phyloP scores from a whole-genome alignment of 2,113 vertebrate genomes.

The Myotis yumanensis region DNA sequence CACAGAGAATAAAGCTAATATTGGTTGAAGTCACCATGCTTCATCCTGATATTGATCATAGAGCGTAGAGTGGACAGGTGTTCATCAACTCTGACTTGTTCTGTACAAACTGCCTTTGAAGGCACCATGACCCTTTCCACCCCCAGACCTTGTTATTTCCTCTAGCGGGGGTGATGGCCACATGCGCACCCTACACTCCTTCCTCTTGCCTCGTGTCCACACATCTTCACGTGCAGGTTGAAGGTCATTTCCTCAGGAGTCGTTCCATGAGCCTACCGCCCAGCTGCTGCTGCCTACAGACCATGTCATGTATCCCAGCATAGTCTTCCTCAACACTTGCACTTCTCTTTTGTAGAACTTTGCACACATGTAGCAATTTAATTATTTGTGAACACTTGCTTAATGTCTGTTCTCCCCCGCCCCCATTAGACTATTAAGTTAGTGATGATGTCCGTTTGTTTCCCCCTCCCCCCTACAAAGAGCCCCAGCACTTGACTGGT shows the following conservation, averaged over 20 bases:
- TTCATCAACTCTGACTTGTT: neutral
- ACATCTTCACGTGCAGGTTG: fast-evolving
- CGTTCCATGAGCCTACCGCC: fast-evolving
- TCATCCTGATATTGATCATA: neutral
- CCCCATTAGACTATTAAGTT: neutral
- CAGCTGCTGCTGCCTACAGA: neutral
- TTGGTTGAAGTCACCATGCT: neutral
- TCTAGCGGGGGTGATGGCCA: fast-evolving
- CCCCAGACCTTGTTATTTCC: neutral
- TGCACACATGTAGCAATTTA: neutral
- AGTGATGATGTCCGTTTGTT: neutral
- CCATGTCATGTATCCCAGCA: fast-evolving
- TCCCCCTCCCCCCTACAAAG: no score
- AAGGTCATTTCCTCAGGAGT: neutral
- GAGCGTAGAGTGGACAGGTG: neutral
- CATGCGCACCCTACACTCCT: fast-evolving
- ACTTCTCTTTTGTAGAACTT: neutral
- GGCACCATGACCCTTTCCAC: fast-evolving
- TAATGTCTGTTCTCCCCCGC: neutral
- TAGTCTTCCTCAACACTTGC: neutral
- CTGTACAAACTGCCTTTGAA: neutral
- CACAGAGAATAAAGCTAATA: neutral
- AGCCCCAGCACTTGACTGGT: neutral
- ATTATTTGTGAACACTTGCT: neutral
- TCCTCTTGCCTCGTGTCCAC: neutral